Conservation (phyloP, 1,140 invertebrate species). For the Drosophila kanapiae region DNA sequence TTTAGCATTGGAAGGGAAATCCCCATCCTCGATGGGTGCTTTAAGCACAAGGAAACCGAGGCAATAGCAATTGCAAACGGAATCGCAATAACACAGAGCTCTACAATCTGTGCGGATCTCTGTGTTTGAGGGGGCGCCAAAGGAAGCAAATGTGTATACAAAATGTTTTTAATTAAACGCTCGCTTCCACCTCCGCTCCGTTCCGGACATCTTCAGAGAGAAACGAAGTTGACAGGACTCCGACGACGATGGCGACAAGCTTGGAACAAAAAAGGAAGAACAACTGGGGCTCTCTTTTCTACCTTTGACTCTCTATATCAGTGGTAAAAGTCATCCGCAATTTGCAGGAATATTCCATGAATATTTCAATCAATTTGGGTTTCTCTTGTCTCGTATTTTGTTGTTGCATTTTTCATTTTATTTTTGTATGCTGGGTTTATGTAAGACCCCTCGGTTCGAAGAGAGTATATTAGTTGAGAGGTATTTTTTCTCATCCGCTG, state of each 20-base stretch:
- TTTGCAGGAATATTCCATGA: constrained; percentile 44
- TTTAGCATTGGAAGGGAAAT: constrained; percentile 5
- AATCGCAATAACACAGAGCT: constrained; percentile 71
- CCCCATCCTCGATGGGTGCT: constrained; percentile 11
- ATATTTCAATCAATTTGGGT: constrained; percentile 51
- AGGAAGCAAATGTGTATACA: constrained; percentile 83
- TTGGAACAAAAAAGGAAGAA: constrained; percentile 18
- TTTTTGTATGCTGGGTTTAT: constrained; percentile 15
- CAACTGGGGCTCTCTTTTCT: background rate
- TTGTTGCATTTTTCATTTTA: background rate
- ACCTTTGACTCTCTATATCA: constrained; percentile 9
- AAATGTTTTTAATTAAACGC: constrained; percentile 83
- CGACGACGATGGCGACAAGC: background rate
- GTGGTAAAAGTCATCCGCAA: constrained; percentile 36
- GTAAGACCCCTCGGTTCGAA: background rate
- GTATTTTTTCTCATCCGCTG: constrained; percentile 26
- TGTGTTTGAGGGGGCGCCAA: constrained; percentile 27
- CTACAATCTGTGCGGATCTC: constrained; percentile 35
- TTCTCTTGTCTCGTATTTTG: constrained; percentile 10
- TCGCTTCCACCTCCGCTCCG: constrained; percentile 49
- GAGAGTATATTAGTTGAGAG: constrained; percentile 35
- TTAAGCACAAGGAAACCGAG: constrained; percentile 45
- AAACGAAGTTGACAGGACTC: constrained; percentile 40
- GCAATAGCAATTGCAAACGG: constrained; percentile 77
- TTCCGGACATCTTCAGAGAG: constrained; percentile 22